Percentiles rank a stretch among this genome's conserved stretches.
These are phyloP conservation scores for Sipunculus nudus DNA, from an alignment of 2,888 invertebrate species.

Conservation along the genomic window DNA sequence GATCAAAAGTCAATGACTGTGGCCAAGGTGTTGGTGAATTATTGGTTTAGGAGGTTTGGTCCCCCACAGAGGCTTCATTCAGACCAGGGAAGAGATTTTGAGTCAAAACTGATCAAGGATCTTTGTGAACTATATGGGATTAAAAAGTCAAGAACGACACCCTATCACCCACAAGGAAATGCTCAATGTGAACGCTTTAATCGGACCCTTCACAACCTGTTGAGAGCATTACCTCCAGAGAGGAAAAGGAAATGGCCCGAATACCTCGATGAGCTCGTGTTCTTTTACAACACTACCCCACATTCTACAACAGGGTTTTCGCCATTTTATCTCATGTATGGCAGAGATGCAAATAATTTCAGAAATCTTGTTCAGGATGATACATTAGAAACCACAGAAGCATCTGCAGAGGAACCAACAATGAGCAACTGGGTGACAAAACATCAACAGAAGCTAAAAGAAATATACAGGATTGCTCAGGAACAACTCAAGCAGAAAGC, in stretches of 20 bases:
- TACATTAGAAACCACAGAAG: too few relatives aligned
- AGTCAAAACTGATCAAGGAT: constrained; percentile 9
- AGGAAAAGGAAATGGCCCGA: constrained; percentile 35
- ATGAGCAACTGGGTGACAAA: too few relatives aligned
- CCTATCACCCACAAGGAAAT: constrained; percentile 26
- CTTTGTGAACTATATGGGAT: constrained; percentile 32
- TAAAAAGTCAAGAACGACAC: constrained; percentile 23
- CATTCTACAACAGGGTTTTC: too few relatives aligned
- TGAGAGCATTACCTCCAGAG: constrained; percentile 25
- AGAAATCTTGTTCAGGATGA: too few relatives aligned
- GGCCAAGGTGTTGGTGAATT: constrained; percentile 16
- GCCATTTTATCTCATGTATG: too few relatives aligned
- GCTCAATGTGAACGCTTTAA: constrained; percentile 24
- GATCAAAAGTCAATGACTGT: constrained; percentile 24
- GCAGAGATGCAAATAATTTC: too few relatives aligned
- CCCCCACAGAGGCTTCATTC: constrained; percentile 18
- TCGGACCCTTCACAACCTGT: constrained; percentile 30
- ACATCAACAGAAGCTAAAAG: too few relatives aligned
- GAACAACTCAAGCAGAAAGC: too few relatives aligned
- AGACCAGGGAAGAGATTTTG: constrained; percentile 23
- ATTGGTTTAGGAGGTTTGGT: constrained; percentile 24
- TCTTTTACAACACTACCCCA: too few relatives aligned
- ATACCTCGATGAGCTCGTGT: constrained; percentile 23
- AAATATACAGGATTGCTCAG: too few relatives aligned
- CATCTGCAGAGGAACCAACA: too few relatives aligned